These are phyloP conservation scores for Papilio dardanus DNA, from an alignment of 1,140 invertebrate genomes.

Conservation along the genomic window DNA sequence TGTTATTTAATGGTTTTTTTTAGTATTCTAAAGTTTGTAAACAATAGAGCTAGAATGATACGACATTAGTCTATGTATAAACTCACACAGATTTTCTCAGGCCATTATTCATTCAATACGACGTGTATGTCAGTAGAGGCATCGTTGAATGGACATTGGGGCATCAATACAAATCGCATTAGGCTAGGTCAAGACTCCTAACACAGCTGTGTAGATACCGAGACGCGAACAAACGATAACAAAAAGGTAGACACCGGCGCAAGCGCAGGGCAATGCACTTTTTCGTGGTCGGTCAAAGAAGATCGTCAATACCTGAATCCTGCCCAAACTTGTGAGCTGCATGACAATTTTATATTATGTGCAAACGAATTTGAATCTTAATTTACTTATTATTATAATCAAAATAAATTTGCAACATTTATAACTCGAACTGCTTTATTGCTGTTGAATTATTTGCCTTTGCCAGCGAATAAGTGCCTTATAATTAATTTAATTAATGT, in stretches of 20 bases:
- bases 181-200: conserved; percentile 78
- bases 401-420: not conserved
- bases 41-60: not conserved
- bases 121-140: conserved; percentile 22
- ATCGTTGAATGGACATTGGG: conserved; percentile 45
- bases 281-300: conserved; percentile 74
- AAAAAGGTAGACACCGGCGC: conserved; percentile 58
- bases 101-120: conserved; percentile 22
- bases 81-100: not conserved
- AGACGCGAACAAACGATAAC: conserved; percentile 60
- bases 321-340: conserved; percentile 58
- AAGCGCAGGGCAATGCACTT: conserved; percentile 73
- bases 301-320: conserved; percentile 58
- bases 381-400: not conserved
- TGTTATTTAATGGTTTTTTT: not conserved
- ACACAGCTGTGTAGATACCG: conserved; percentile 69
- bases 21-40: not conserved
- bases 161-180: conserved; percentile 72
- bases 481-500: conserved; percentile 41
- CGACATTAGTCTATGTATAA: not conserved
- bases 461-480: conserved; percentile 45
- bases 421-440: conserved; percentile 37
- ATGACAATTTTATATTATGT: conserved; percentile 56
- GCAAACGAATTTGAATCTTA: conserved; percentile 47
- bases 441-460: conserved; percentile 19